phyloP scores from a whole-genome alignment of 1,140 invertebrate genomes.

The Copidosoma floridanum region DNA sequence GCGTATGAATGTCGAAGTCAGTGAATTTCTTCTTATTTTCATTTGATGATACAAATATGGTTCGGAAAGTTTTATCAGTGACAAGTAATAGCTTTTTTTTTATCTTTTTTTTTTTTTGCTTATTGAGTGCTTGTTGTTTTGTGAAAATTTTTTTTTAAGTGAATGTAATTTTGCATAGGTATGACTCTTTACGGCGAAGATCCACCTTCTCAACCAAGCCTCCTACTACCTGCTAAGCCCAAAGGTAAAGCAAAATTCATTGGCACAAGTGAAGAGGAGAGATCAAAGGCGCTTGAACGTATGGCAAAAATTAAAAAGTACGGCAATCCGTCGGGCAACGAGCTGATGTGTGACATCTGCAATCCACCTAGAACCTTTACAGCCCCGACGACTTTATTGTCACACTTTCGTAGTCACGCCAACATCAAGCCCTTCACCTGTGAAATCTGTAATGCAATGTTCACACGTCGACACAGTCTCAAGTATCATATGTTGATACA shows the following conservation, averaged over 20 bases:
- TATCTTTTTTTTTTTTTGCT: too few species aligned
- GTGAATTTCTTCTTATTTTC: too few species aligned
- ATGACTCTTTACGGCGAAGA: slow-evolving; percentile 30
- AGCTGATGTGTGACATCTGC: slow-evolving; percentile 65
- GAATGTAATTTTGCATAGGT: slow-evolving; percentile 25
- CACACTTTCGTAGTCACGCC: slow-evolving; percentile 68
- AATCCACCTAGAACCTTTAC: slow-evolving; percentile 65
- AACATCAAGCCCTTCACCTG: slow-evolving; percentile 69
- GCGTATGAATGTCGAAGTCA: too few species aligned
- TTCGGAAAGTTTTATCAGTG: too few species aligned
- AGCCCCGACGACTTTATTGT: slow-evolving; percentile 65
- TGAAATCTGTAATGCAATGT: slow-evolving; percentile 63
- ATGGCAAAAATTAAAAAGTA: slow-evolving; percentile 56
- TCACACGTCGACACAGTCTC: slow-evolving; percentile 66
- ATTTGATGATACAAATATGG: too few species aligned
- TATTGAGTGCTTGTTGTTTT: too few species aligned
- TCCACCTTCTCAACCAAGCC: slow-evolving; percentile 11
- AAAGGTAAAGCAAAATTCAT: slow-evolving; percentile 61
- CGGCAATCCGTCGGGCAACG: slow-evolving; percentile 51
- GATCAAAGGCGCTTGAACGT: slow-evolving; percentile 55
- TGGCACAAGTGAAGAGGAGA: slow-evolving; percentile 57
- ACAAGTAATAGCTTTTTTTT: too few species aligned
- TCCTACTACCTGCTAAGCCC: slow-evolving; percentile 44
- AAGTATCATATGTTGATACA: slow-evolving; percentile 72
- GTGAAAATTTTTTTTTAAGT: too few species aligned